Evolutionary conservation across 2,113 vertebrate genomes (phyloP).

Genomic region (Narcine bancroftii): DNA sequence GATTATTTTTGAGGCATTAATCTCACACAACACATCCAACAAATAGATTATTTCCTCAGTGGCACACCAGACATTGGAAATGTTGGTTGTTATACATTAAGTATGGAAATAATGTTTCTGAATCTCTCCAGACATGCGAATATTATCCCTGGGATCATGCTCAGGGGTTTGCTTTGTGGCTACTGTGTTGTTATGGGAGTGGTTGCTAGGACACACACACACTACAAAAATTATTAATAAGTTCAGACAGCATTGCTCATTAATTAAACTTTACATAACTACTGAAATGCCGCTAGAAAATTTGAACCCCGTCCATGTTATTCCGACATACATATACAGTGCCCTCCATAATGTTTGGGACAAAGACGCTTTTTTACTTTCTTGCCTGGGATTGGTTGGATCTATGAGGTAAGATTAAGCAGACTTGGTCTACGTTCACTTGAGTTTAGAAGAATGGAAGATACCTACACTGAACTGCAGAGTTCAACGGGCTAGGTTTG

Average conservation of each 20-base stretch:
- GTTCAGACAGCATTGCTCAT: not conserved
- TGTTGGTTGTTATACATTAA: not conserved
- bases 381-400: no score
- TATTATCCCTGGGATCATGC: not conserved
- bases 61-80: not conserved
- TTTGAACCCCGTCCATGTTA: no score
- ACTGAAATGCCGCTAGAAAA: no score
- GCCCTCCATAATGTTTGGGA: no score
- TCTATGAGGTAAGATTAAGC: no score
- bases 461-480: no score
- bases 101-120: not conserved
- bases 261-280: not conserved
- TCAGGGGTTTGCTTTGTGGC: not conserved
- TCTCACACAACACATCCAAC: not conserved
- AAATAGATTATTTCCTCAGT: not conserved
- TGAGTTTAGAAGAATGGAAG: no score
- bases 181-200: not conserved
- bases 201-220: not conserved
- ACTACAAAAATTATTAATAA: not conserved
- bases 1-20: not conserved
- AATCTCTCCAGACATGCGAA: not conserved
- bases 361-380: no score
- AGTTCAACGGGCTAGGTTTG: no score
- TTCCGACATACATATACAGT: no score
- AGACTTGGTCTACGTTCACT: no score